Evolutionary conservation across 2,888 invertebrate genomes (phyloP).

Genomic region (Ormyrus pomaceus): DNA sequence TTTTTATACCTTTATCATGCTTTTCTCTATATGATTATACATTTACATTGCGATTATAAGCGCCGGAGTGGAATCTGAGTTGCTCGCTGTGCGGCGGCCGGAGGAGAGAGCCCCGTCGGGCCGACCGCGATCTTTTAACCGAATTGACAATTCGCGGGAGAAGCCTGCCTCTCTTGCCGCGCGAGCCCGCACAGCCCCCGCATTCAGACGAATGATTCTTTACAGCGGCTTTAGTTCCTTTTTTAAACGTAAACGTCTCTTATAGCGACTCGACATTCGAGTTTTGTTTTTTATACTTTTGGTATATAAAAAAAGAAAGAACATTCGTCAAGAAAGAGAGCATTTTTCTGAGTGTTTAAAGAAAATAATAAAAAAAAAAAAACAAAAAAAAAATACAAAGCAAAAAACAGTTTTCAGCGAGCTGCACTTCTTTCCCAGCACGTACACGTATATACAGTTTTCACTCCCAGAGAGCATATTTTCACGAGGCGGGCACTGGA

Average conservation of each 20-base stretch:
- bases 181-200: neutral
- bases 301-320: neutral
- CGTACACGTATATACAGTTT: neutral
- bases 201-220: slow-evolving; percentile 44
- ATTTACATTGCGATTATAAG: slow-evolving; percentile 11
- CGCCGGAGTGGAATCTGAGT: slow-evolving; percentile 23
- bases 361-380: neutral
- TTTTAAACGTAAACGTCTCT: slow-evolving; percentile 11
- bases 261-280: slow-evolving; percentile 4
- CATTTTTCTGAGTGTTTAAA: slow-evolving; percentile 36
- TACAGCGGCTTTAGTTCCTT: slow-evolving; percentile 45
- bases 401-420: neutral
- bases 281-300: slow-evolving; percentile 26
- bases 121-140: neutral
- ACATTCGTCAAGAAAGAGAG: slow-evolving; percentile 18
- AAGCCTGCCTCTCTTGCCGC: neutral
- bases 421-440: neutral
- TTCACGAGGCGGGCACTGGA: slow-evolving; percentile 4
- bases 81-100: neutral
- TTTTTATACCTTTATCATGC: neutral
- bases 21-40: slow-evolving; percentile 1
- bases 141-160: slow-evolving; percentile 1
- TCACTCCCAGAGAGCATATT: slow-evolving; percentile 6
- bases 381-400: no score
- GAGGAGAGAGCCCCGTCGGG: neutral